A percentile compares a stretch with the other conserved stretches of the same genome.
phyloP scores from a whole-genome alignment of 2,797 vertebrate genomes.

The Momotus momota region DNA sequence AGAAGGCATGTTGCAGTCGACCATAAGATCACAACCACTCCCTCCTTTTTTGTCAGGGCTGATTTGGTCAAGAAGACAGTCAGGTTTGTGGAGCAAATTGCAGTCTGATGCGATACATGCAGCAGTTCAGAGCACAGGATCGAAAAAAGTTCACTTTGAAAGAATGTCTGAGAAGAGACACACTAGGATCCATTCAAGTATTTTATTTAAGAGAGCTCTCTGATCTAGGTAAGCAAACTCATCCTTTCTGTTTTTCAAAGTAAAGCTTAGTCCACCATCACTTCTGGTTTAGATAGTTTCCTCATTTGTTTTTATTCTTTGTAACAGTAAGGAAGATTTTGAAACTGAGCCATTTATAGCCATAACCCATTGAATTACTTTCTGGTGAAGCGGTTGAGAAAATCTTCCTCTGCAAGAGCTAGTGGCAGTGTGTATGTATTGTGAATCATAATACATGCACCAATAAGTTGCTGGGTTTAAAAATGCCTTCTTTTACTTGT shows the following conservation, averaged over 20 bases:
- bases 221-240: not conserved
- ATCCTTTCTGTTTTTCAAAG: not conserved
- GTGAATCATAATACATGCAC: slow-evolving; percentile 6
- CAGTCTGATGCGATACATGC: not conserved
- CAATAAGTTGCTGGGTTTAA: slow-evolving; percentile 44
- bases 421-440: not conserved
- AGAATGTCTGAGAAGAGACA: not conserved
- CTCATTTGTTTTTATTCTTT: slow-evolving; percentile 13
- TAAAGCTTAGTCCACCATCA: not conserved
- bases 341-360: slow-evolving; percentile 36
- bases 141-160: not conserved
- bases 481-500: slow-evolving; percentile 45
- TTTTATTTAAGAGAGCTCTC: not conserved
- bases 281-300: not conserved
- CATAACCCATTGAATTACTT: slow-evolving; percentile 31
- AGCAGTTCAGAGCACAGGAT: not conserved
- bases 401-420: slow-evolving; percentile 20
- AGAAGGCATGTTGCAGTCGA: not conserved
- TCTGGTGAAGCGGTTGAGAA: slow-evolving; percentile 17
- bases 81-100: not conserved
- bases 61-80: not conserved
- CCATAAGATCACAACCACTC: not conserved
- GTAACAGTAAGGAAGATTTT: not conserved
- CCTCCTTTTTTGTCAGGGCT: not conserved
- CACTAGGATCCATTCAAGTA: not conserved